Evolutionary conservation across 2,888 invertebrate species (phyloP).

Genomic region (Halictus quadricinctus): DNA sequence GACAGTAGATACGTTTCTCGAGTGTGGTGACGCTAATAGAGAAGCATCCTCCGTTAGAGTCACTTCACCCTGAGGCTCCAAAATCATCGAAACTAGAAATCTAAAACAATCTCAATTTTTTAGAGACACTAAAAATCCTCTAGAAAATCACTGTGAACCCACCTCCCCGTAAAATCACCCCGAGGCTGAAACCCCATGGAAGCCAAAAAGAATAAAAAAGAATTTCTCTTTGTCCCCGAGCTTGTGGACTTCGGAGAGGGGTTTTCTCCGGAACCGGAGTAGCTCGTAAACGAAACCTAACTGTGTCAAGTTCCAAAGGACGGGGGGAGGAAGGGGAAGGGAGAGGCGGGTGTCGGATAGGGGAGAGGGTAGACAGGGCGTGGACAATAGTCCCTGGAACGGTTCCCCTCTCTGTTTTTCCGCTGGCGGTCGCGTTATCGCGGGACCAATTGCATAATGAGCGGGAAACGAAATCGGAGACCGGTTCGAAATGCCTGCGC

Average conservation of each 20-base stretch:
- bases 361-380: not conserved
- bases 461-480: conserved; percentile 75
- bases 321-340: not conserved
- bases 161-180: no score
- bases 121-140: no score
- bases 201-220: not conserved
- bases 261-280: not conserved
- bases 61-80: no score
- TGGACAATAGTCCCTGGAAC: conserved; percentile 7
- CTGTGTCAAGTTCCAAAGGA: conserved; percentile 5
- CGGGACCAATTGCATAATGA: conserved; percentile 72
- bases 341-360: not conserved
- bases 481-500: conserved; percentile 74
- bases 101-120: no score
- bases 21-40: no score
- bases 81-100: no score
- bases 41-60: no score
- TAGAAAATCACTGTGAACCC: no score
- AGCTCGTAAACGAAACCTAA: not conserved
- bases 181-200: no score
- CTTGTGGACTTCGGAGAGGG: not conserved
- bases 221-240: not conserved
- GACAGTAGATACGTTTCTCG: no score
- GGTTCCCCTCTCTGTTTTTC: conserved; percentile 12
- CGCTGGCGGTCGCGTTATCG: conserved; percentile 57